Conservation (phyloP, 2,797 vertebrate genomes). For the Chelonia mydas region DNA sequence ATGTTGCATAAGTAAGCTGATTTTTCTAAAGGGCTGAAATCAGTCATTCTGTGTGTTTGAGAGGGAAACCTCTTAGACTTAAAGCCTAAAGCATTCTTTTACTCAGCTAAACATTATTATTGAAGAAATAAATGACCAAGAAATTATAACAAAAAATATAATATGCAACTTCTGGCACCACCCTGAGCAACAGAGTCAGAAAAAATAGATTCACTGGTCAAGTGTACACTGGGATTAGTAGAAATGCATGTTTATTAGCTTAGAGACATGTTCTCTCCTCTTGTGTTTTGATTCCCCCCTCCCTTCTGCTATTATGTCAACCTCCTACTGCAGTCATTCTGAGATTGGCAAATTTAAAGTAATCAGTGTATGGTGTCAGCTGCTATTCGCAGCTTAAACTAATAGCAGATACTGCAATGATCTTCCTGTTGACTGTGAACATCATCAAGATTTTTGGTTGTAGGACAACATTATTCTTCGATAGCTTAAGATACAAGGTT, state of each 20-base stretch:
- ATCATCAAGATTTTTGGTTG: neutral
- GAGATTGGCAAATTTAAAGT: neutral
- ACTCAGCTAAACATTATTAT: constrained; percentile 66
- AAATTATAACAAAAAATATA: constrained; percentile 63
- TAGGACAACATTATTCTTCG: neutral
- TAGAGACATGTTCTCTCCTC: constrained; percentile 48
- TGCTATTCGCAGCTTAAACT: neutral
- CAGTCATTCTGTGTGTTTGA: constrained; percentile 74
- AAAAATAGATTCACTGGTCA: constrained; percentile 36
- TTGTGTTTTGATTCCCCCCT: neutral
- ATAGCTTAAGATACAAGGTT: neutral
- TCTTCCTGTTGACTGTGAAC: neutral
- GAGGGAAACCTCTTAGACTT: constrained; percentile 69
- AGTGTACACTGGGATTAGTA: constrained; percentile 29
- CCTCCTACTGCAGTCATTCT: constrained; percentile 44
- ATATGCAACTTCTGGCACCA: constrained; percentile 61
- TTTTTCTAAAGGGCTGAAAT: constrained; percentile 83
- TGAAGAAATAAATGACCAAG: constrained; percentile 53
- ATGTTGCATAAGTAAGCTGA: constrained; percentile 87
- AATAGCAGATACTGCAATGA: neutral
- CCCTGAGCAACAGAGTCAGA: constrained; percentile 18
- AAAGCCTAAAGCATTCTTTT: constrained; percentile 74
- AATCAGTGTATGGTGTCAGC: neutral
- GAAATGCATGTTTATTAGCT: constrained; percentile 42
- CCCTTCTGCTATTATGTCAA: constrained; percentile 29